These are phyloP conservation scores for Onchidella celtica DNA, from an alignment of 2,888 invertebrate genomes.

Conservation along the genomic window DNA sequence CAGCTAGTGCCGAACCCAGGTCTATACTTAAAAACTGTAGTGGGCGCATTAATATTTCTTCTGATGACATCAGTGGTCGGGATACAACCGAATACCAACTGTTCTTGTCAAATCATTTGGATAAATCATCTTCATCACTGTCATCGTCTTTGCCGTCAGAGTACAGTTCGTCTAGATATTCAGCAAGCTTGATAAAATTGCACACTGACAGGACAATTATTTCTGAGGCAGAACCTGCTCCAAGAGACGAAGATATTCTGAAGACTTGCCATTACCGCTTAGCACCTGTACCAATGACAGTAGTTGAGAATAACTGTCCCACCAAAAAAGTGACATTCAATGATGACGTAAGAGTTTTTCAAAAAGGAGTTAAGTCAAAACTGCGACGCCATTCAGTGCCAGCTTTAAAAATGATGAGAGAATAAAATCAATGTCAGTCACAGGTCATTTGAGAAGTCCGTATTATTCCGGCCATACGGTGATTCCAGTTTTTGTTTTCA, in stretches of 20 bases:
- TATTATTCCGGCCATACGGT: too few species aligned
- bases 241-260: slow-evolving; percentile 16
- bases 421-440: too few species aligned
- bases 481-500: too few species aligned
- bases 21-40: slow-evolving; percentile 20
- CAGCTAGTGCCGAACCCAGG: neutral
- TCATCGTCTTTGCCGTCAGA: neutral
- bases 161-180: too few species aligned
- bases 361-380: too few species aligned
- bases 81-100: neutral
- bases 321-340: slow-evolving; percentile 26
- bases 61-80: neutral
- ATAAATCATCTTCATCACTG: neutral
- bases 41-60: neutral
- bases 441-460: too few species aligned
- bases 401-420: too few species aligned
- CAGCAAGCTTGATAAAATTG: neutral
- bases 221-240: neutral
- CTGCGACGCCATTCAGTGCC: neutral
- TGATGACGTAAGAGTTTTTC: neutral
- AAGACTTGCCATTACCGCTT: slow-evolving; percentile 26
- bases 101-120: neutral
- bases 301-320: neutral
- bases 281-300: neutral
- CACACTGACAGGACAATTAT: neutral